A percentile compares a stretch with the other conserved stretches of the same genome.
Conservation (phyloP, 2,797 vertebrate species). For the Lophius americanus region DNA sequence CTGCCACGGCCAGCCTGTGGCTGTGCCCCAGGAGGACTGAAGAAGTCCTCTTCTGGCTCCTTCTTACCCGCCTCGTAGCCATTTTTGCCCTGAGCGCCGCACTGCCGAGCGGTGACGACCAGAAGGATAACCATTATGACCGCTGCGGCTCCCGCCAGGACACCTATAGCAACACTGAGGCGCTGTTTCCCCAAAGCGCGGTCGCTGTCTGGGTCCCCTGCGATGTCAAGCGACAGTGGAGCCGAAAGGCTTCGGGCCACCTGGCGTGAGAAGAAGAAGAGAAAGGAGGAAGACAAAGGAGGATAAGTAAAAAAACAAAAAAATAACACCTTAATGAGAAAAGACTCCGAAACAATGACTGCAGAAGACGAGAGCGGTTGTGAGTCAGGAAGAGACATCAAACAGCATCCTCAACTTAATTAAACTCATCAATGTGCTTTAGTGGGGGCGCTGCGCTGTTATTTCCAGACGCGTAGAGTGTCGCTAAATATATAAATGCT, state of each 20-base stretch:
- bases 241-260: constrained; percentile 92
- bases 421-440: constrained; percentile 67
- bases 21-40: constrained; percentile 87
- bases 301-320: constrained; percentile 6
- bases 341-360: constrained; percentile 23
- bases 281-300: constrained; percentile 16
- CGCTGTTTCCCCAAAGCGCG: constrained; percentile 89
- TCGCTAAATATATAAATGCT: constrained; percentile 74
- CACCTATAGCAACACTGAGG: constrained; percentile 93
- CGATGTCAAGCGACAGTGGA: constrained; percentile 92
- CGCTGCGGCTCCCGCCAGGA: constrained; percentile 91
- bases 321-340: constrained; percentile 19
- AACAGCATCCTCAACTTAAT: constrained; percentile 75
- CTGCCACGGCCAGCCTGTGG: constrained; percentile 63
- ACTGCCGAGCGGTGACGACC: constrained; percentile 93
- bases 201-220: constrained; percentile 94
- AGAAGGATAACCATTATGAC: constrained; percentile 94
- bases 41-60: constrained; percentile 94
- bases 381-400: constrained; percentile 61
- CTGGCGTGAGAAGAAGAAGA: constrained; percentile 50
- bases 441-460: constrained; percentile 52
- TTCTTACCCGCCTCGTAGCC: constrained; percentile 96
- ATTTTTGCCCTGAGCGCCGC: constrained; percentile 90
- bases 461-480: constrained; percentile 64
- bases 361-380: constrained; percentile 59